Conservation (phyloP, 2,888 invertebrate genomes). For the Caenorhabditis doughertyi region DNA sequence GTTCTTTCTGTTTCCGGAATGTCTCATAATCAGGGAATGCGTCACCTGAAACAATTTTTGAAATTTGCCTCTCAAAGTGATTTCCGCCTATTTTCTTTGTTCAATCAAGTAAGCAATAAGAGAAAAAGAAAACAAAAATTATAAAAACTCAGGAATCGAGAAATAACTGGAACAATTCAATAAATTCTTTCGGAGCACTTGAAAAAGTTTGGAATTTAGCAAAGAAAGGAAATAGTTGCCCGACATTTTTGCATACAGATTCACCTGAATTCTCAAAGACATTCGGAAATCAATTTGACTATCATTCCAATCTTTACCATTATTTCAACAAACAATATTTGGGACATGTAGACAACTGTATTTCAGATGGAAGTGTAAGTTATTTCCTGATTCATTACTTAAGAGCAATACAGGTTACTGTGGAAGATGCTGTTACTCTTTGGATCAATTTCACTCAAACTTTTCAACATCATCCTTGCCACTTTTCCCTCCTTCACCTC, state of each 20-base stretch:
- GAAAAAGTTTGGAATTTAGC: conserved; percentile 12
- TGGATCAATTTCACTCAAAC: conserved; percentile 22
- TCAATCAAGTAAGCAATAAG: conserved; percentile 22
- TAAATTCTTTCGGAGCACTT: neutral
- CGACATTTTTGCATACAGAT: conserved; percentile 29
- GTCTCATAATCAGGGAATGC: conserved; percentile 41
- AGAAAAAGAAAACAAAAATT: neutral
- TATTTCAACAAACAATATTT: conserved; percentile 19
- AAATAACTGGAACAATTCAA: conserved; percentile 3
- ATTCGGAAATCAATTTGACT: conserved; percentile 16
- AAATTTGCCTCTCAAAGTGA: conserved; percentile 8
- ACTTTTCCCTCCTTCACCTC: conserved; percentile 36
- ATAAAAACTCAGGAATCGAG: neutral
- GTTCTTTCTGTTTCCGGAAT: conserved; percentile 33
- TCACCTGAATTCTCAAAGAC: conserved; percentile 5
- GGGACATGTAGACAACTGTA: conserved; percentile 43
- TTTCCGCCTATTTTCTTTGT: conserved; percentile 37
- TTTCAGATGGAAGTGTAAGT: conserved; percentile 39
- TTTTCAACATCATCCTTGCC: neutral
- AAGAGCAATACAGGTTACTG: conserved; percentile 14
- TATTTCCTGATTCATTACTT: neutral
- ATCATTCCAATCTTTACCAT: conserved; percentile 21
- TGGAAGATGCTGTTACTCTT: conserved; percentile 25
- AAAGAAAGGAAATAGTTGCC: neutral
- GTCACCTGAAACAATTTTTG: conserved; percentile 18